These are phyloP conservation scores for Bombyx huttoni DNA, from an alignment of 2,888 invertebrate species.

Conservation along the genomic window DNA sequence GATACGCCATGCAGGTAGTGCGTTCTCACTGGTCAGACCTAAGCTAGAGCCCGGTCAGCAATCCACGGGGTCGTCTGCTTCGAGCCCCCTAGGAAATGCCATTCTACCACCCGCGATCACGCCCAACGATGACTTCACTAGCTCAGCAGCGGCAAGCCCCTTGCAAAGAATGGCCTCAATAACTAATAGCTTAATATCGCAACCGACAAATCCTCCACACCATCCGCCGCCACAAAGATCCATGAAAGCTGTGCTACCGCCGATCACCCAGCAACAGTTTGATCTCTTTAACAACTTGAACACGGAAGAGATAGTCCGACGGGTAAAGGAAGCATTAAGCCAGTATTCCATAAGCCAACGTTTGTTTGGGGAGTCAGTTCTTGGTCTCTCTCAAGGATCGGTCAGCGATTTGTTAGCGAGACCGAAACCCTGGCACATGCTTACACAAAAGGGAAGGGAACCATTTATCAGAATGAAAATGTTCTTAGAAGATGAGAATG, in stretches of 20 bases:
- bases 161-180: conserved; percentile 98
- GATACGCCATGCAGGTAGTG: conserved; percentile 83
- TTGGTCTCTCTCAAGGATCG: conserved; percentile 96
- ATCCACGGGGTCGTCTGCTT: conserved; percentile 83
- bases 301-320: conserved; percentile 98
- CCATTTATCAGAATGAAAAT: conserved; percentile 98
- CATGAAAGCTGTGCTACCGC: conserved; percentile 95
- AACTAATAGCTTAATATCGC: conserved; percentile 95
- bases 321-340: conserved; percentile 94
- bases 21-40: conserved; percentile 90
- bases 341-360: conserved; percentile 98
- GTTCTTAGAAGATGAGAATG: conserved; percentile 96
- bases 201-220: conserved; percentile 88
- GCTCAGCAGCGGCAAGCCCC: conserved; percentile 90
- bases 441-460: conserved; percentile 96
- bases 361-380: conserved; percentile 97
- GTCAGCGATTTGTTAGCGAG: conserved; percentile 97
- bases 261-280: conserved; percentile 98
- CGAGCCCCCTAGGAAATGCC: conserved; percentile 87
- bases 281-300: conserved; percentile 98
- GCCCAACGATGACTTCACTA: conserved; percentile 84
- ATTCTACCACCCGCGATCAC: conserved; percentile 89
- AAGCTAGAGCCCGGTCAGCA: conserved; percentile 85
- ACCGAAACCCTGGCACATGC: conserved; percentile 99
- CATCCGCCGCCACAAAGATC: conserved; percentile 89